Conservation (phyloP, 2,113 vertebrate species). For the Pimephales promelas region DNA sequence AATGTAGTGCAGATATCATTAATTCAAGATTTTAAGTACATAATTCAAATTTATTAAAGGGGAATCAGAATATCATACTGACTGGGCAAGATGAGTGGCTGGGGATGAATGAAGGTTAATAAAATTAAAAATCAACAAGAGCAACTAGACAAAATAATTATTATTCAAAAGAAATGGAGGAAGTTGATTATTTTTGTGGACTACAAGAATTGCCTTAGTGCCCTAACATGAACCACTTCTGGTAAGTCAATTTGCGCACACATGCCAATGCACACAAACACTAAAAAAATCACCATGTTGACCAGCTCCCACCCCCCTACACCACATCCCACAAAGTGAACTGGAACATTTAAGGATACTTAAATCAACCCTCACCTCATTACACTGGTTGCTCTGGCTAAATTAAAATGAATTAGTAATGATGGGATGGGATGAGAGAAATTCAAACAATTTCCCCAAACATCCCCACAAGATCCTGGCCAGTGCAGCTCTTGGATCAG, state of each 20-base stretch:
- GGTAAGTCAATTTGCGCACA: conserved; percentile 1
- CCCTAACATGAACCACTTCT: background rate
- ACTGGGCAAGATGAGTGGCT: too few relatives aligned
- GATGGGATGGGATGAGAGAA: conserved; percentile 58
- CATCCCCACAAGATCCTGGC: conserved; percentile 61
- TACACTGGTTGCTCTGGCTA: conserved; percentile 55
- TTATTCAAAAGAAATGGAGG: background rate
- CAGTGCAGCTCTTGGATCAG: conserved; percentile 60
- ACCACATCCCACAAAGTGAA: conserved; percentile 35
- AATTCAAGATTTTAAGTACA: too few relatives aligned
- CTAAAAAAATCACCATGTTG: conserved; percentile 25
- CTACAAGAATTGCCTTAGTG: background rate
- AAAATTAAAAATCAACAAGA: background rate
- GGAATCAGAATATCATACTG: too few relatives aligned
- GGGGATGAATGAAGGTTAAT: too few relatives aligned
- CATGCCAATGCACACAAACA: conserved; percentile 24
- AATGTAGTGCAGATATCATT: too few relatives aligned
- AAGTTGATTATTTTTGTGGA: background rate
- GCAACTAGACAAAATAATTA: background rate
- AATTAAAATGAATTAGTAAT: conserved; percentile 59
- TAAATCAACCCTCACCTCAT: conserved; percentile 60
- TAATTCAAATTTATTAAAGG: too few relatives aligned
- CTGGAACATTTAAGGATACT: conserved; percentile 11
- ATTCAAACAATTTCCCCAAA: conserved; percentile 63
- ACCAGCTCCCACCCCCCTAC: conserved; percentile 18